Conservation (phyloP, 2,888 invertebrate genomes). For the Azorinus chamasolen region DNA sequence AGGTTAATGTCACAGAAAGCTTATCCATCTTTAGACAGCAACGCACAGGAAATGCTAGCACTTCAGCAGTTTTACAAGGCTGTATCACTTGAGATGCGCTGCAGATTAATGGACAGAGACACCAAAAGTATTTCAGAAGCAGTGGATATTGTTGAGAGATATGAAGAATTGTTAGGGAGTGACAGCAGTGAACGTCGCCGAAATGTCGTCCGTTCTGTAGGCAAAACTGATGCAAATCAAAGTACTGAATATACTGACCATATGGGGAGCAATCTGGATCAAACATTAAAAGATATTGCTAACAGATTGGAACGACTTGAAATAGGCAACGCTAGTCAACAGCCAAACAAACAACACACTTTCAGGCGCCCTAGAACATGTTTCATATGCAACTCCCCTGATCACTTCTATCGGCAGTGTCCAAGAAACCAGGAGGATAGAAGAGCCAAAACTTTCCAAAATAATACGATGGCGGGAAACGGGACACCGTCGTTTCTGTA, state of each 20-base stretch:
- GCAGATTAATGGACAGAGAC: slow-evolving; percentile 46
- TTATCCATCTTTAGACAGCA: slow-evolving; percentile 15
- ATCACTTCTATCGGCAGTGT: slow-evolving; percentile 27
- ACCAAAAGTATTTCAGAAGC: slow-evolving; percentile 62
- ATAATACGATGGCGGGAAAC: slow-evolving; percentile 28
- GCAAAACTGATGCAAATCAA: no score
- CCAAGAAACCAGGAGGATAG: slow-evolving; percentile 1
- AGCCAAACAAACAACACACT: neutral
- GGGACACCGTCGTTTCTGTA: slow-evolving; percentile 24
- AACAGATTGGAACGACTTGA: no score
- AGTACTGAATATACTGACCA: no score
- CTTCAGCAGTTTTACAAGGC: slow-evolving; percentile 33
- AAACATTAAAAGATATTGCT: no score
- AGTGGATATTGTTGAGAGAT: slow-evolving; percentile 40
- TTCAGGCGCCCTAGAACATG: neutral
- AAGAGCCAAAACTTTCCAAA: neutral
- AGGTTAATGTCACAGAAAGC: slow-evolving; percentile 30
- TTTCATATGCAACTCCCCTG: slow-evolving; percentile 10
- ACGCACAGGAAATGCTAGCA: slow-evolving; percentile 39
- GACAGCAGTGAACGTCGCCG: neutral
- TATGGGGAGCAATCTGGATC: no score
- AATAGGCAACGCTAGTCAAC: no score
- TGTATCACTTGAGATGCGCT: slow-evolving; percentile 51
- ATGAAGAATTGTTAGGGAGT: slow-evolving; percentile 29
- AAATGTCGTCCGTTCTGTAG: no score